Base-by-base conservation (phyloP, 2,113 vertebrate genomes). In the Clarias macrocephalus region DNA sequence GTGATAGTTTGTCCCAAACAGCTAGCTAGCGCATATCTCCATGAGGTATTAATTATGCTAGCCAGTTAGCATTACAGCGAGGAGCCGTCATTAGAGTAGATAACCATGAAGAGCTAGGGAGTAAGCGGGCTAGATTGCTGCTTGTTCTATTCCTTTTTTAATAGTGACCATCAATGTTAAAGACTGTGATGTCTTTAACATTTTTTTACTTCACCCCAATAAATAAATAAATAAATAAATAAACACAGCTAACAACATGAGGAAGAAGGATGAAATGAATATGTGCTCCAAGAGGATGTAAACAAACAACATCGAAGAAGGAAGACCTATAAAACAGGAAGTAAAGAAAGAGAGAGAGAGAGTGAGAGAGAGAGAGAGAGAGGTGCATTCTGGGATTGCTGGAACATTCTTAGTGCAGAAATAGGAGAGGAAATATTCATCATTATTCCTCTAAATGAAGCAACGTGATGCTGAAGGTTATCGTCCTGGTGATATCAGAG, bases 401-500 rank as follows among this genome's bases (percentile, higher is more conserved):
- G 92, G 92, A 92, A 92, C 88, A 86, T 89, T 92, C 92, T 95
- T 88, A 86, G 82, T 89, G 82, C 89, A 84, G 91, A 84, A 80
- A 54, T 79, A 86, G 88, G 77, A 87, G 83, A 54, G 80, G 21
- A 30, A 66, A 88, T 9, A 57, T 60, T 28, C 42, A 79, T 83
- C 48, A 28, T 68, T 56, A 28, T 30, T 68, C 63, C 48, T 68
- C n/a, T 95, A 94, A 83, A 98, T 96, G 91, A 99, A 95, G 92
- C 96, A 96, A 98, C 95, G 91, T 97, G 97, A 52, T 94, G 94
- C 91, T 96, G 96, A 91, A 97, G 96, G 92, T 94, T 93, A 80
- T 94, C 95, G 59, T 91, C 92, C 90, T 91, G 91, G 23, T 93
- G 94, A 91, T 96, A 95, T 93, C 96, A 91, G 91, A 93, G 93